phyloP scores from a whole-genome alignment of 2,797 vertebrate genomes.

The Hozukius guyotensis region DNA sequence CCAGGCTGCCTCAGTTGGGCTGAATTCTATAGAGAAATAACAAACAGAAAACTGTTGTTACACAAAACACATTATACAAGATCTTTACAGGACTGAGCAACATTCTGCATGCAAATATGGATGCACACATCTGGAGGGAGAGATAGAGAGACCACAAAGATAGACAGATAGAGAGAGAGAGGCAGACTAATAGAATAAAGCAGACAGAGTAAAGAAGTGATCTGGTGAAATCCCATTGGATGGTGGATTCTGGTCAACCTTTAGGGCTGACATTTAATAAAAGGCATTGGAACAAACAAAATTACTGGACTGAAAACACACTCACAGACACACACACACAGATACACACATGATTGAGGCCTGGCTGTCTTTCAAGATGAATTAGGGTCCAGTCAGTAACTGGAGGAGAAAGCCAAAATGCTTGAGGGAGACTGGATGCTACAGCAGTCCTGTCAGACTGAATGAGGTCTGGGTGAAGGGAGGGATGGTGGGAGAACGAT shows the following conservation, averaged over 20 bases:
- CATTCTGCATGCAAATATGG: neutral
- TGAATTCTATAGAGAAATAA: constrained; percentile 73
- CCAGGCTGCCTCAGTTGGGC: constrained; percentile 83
- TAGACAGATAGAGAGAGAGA: neutral
- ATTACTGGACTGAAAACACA: constrained; percentile 40
- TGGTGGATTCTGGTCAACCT: constrained; percentile 50
- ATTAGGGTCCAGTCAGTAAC: constrained; percentile 61
- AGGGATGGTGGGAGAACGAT: constrained; percentile 9
- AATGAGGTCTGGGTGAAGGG: constrained; percentile 48
- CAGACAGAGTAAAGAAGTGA: constrained; percentile 15
- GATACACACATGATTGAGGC: constrained; percentile 35
- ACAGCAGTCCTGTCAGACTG: constrained; percentile 67
- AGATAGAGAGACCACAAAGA: neutral
- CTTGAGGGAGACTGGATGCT: constrained; percentile 63
- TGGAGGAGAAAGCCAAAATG: constrained; percentile 61
- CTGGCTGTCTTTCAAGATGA: constrained; percentile 69
- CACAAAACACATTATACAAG: neutral
- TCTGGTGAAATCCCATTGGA: constrained; percentile 49
- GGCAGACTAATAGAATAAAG: constrained; percentile 3
- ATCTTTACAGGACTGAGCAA: neutral
- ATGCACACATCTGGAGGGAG: neutral
- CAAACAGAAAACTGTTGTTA: neutral
- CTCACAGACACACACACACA: constrained; percentile 7
- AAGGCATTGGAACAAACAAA: constrained; percentile 54
- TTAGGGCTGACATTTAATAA: constrained; percentile 75